Conservation (phyloP, 2,888 invertebrate species). For the Rutpela maculata region DNA sequence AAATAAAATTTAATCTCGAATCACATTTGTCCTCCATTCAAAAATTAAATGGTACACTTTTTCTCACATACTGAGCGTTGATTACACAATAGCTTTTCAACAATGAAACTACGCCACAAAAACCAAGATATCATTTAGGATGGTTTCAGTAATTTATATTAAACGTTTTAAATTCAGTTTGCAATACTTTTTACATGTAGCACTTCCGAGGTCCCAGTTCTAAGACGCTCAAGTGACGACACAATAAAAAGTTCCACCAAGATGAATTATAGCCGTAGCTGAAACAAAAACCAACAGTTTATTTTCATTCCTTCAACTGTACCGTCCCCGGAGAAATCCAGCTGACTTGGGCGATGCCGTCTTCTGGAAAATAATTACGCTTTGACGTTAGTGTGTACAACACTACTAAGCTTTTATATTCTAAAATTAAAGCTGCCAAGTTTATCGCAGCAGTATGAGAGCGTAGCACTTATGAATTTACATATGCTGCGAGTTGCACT, state of each 20-base stretch:
- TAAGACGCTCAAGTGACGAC: slow-evolving; percentile 51
- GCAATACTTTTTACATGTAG: slow-evolving; percentile 23
- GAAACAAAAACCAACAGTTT: slow-evolving; percentile 55
- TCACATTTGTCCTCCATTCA: too few relatives aligned
- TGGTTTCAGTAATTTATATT: neutral
- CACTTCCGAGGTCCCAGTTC: slow-evolving; percentile 17
- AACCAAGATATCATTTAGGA: neutral
- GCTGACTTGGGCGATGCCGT: neutral
- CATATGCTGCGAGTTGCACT: too few relatives aligned
- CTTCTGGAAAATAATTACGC: slow-evolving; percentile 24
- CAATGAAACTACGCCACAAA: neutral
- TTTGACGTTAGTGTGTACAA: slow-evolving; percentile 18
- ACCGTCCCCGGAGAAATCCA: slow-evolving; percentile 41
- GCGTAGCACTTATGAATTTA: neutral
- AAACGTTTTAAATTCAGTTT: slow-evolving; percentile 23
- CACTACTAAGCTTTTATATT: slow-evolving; percentile 8
- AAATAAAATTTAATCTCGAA: too few relatives aligned
- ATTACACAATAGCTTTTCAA: neutral
- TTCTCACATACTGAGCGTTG: neutral
- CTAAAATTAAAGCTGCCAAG: slow-evolving; percentile 12
- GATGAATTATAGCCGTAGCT: slow-evolving; percentile 54
- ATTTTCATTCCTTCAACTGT: slow-evolving; percentile 57
- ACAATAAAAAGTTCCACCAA: slow-evolving; percentile 55
- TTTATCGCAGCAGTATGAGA: neutral
- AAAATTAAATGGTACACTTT: neutral